Conservation (phyloP, 1,140 invertebrate species). For the Fopius arisanus region DNA sequence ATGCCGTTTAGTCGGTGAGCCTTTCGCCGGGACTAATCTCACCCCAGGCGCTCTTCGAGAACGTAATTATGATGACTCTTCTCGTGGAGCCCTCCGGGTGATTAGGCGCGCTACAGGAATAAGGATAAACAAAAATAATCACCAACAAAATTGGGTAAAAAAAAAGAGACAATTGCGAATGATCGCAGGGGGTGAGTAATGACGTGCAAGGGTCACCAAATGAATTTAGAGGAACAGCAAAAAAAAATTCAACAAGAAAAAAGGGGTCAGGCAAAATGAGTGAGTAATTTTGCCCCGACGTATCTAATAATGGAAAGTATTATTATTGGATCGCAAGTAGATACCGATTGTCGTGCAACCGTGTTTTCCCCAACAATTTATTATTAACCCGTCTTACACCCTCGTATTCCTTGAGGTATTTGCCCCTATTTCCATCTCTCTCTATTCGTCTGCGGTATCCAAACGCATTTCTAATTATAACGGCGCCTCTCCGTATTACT, state of each 20-base stretch:
- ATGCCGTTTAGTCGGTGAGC: background rate
- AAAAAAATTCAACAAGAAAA: background rate
- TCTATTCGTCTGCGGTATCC: constrained; percentile 23
- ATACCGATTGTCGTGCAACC: constrained; percentile 3
- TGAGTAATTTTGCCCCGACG: background rate
- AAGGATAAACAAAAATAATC: background rate
- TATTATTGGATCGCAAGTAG: constrained; percentile 2
- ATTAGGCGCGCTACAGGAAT: constrained; percentile 6
- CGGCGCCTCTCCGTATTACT: constrained; percentile 28
- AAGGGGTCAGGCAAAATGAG: background rate
- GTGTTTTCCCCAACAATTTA: constrained; percentile 15
- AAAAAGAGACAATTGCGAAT: background rate
- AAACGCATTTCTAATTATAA: constrained; percentile 31
- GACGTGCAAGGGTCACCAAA: background rate
- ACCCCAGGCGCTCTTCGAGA: constrained; percentile 1
- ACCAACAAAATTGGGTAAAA: constrained; percentile 19
- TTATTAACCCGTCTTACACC: constrained; percentile 22
- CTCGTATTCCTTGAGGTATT: constrained; percentile 21
- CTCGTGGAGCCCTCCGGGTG: background rate
- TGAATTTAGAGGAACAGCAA: background rate
- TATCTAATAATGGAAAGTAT: constrained; percentile 1
- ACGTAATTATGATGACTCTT: constrained; percentile 16
- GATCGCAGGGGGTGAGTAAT: background rate
- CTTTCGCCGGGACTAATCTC: background rate
- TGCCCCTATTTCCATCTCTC: background rate